phyloP scores from a whole-genome alignment of 2,888 invertebrate species.

The Chesias legatella region DNA sequence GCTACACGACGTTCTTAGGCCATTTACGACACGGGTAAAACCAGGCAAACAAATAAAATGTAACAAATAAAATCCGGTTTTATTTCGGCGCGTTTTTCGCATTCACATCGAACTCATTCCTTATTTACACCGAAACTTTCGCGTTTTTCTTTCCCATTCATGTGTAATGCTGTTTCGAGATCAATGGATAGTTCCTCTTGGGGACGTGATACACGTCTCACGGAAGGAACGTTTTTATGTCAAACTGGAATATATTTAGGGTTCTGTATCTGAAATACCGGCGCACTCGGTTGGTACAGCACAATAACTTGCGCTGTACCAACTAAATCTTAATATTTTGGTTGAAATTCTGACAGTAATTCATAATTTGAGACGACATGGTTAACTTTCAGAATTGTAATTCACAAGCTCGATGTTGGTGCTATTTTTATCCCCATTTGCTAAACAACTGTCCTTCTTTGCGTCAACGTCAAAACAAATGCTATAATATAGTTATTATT shows the following conservation, averaged over 20 bases:
- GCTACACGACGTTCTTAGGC: constrained; percentile 6
- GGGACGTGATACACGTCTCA: constrained; percentile 12
- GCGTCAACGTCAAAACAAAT: too few relatives aligned
- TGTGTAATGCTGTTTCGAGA: constrained; percentile 21
- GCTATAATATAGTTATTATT: too few relatives aligned
- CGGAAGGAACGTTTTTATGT: constrained; percentile 7
- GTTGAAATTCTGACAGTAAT: too few relatives aligned
- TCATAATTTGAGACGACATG: too few relatives aligned
- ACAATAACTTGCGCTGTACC: too few relatives aligned
- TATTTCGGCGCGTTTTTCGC: constrained; percentile 6
- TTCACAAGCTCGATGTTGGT: too few relatives aligned
- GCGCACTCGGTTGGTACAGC: too few relatives aligned
- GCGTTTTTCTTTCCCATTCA: constrained; percentile 19
- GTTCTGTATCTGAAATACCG: too few relatives aligned
- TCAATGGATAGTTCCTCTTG: constrained; percentile 18
- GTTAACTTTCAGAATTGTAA: too few relatives aligned
- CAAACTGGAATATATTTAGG: constrained; percentile 10
- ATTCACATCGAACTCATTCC: constrained; percentile 20
- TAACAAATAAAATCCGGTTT: constrained; percentile 17
- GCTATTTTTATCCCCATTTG: too few relatives aligned
- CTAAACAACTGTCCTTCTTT: too few relatives aligned
- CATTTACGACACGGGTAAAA: constrained; percentile 19
- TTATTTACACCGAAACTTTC: constrained; percentile 18
- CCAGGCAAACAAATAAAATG: constrained; percentile 18
- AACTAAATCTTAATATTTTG: too few relatives aligned